A percentile compares a stretch with the other conserved stretches of the same genome.
phyloP scores from a whole-genome alignment of 92 coral and sea anemone genomes.

The Montipora capitata region DNA sequence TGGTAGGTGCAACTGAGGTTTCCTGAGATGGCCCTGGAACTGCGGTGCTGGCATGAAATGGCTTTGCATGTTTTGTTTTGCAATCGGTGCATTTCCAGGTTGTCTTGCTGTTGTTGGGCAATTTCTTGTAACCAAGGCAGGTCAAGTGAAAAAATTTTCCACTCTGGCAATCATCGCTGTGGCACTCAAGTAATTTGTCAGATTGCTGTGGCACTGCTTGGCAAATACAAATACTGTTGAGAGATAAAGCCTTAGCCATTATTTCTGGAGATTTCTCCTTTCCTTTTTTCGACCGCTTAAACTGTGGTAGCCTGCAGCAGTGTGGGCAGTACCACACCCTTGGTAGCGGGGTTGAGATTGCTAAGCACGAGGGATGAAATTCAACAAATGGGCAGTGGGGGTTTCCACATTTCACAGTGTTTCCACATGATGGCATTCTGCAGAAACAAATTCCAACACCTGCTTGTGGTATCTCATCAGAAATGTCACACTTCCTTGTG shows the following conservation, averaged over 20 bases:
- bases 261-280: background rate
- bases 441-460: slow-evolving; percentile 69
- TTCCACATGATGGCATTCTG: slow-evolving; percentile 22
- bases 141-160: slow-evolving; percentile 83
- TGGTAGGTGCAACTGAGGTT: slow-evolving; percentile 39
- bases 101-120: slow-evolving; percentile 81
- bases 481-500: slow-evolving; percentile 52
- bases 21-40: slow-evolving; percentile 22
- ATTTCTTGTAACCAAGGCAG: slow-evolving; percentile 72
- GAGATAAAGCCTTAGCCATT: slow-evolving; percentile 11
- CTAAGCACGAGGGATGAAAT: too few relatives aligned
- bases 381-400: too few relatives aligned
- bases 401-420: too few relatives aligned
- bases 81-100: slow-evolving; percentile 77
- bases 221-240: slow-evolving; percentile 12
- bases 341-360: background rate
- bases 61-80: slow-evolving; percentile 31
- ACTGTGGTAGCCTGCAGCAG: slow-evolving; percentile 25
- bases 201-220: slow-evolving; percentile 39
- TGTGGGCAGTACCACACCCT: slow-evolving; percentile 16
- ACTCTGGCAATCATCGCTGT: slow-evolving; percentile 67
- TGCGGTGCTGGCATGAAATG: slow-evolving; percentile 31
- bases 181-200: slow-evolving; percentile 81
- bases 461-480: slow-evolving; percentile 42
- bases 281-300: background rate